Conservation (phyloP, 2,797 vertebrate species). For the Coranthus polyacanthus region DNA sequence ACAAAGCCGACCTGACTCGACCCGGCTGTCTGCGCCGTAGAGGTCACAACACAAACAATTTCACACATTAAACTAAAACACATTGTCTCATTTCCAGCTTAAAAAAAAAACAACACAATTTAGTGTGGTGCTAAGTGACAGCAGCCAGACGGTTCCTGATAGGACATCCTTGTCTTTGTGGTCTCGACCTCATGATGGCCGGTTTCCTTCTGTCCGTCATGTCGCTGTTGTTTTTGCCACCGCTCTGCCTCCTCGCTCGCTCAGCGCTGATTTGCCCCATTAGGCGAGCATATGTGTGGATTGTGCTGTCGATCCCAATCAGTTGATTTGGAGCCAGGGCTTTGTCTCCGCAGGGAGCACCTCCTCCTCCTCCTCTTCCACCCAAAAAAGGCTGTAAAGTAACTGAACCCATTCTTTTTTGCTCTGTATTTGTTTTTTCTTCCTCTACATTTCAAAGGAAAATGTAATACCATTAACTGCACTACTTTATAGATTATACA, state of each 20-base stretch:
- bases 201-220: constrained; percentile 20
- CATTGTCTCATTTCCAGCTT: constrained; percentile 27
- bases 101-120: constrained; percentile 43
- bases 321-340: constrained; percentile 48
- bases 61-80: constrained; percentile 24
- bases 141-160: neutral
- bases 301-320: constrained; percentile 64
- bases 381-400: constrained; percentile 6
- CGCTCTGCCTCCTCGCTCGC: constrained; percentile 18
- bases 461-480: too few relatives aligned
- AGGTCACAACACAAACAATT: constrained; percentile 41
- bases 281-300: constrained; percentile 62
- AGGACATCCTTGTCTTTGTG: neutral
- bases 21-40: constrained; percentile 15
- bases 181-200: neutral
- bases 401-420: neutral
- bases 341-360: constrained; percentile 44
- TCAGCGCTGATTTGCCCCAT: constrained; percentile 55
- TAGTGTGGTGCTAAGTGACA: constrained; percentile 23
- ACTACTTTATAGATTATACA: too few relatives aligned
- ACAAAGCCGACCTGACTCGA: constrained; percentile 46
- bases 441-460: too few relatives aligned
- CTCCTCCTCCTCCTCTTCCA: constrained; percentile 13
- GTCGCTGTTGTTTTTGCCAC: constrained; percentile 21
- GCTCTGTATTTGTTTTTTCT: neutral